Base-by-base conservation (phyloP, 2,888 invertebrate species). In the Peribatodes rhomboidaria region DNA sequence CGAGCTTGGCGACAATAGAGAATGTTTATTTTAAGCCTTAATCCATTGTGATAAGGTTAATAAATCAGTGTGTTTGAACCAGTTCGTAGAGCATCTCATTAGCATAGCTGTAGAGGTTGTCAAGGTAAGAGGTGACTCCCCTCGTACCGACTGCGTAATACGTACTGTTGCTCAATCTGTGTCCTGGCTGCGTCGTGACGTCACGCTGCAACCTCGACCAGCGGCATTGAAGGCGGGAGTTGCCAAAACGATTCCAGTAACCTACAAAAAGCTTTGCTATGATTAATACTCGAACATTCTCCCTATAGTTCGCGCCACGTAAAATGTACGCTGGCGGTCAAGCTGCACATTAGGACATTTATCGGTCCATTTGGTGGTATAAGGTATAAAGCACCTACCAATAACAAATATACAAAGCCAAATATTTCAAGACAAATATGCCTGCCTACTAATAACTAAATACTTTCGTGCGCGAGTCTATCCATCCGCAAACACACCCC, bases 121-220 rank as follows among this genome's bases (percentile, higher is more conserved):
- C 42, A 55, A 58, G 49, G 61, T 33, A 44, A 49, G 42, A 54
- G 68, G 68, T 66, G 63, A 66, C 16, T 50, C 66, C 69, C 69
- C 69, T 27, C 35, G 41, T 44, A 22, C 60, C 65, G 27, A 42
- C 46, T 44, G n/a, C 16, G 35, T 35, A 20, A 6, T 9, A 4
- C 33, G 18, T 13, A 22, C 22, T 13, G 22, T 22, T 22, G n/a
- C 8, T 7, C 8, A 2, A n/a, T 8, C 22, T 22, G 47, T 31
- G 47, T 1, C 2, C 10, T 44, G 44, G 11, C 42, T 18, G 18
- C 31, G 16, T 13, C 18, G 46, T 58, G 54, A 66, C 69, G 66
- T 69, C 65, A 66, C 44, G 33, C n/a, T 9, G 37, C 37, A 41
- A n/a, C 39, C 53, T 41, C 53, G 37, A 22, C 53, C 39, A 6